A percentile compares a stretch with the other conserved stretches of the same genome.
phyloP scores from a whole-genome alignment of 2,113 vertebrate species.

The Hydropotes inermis region DNA sequence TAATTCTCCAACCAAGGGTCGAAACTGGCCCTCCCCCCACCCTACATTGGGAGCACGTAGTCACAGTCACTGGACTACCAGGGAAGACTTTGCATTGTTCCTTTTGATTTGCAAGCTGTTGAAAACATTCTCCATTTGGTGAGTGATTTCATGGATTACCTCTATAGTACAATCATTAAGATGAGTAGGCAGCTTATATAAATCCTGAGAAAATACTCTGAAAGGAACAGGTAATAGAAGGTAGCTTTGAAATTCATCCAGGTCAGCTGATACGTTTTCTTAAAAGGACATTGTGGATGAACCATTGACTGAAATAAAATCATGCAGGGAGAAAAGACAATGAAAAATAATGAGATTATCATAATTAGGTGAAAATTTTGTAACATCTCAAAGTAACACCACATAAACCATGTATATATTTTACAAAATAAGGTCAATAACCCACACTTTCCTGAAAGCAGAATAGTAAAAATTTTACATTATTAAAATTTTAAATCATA shows the following conservation, averaged over 20 bases:
- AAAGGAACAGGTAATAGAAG: neutral
- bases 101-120: slow-evolving; percentile 6
- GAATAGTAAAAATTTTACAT: neutral
- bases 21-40: fast-evolving
- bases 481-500: neutral
- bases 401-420: neutral
- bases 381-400: neutral
- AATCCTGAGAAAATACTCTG: neutral
- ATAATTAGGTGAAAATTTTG: neutral
- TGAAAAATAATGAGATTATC: slow-evolving; percentile 16
- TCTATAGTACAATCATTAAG: neutral
- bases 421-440: neutral
- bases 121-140: neutral
- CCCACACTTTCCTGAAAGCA: neutral
- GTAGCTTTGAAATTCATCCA: neutral
- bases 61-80: neutral
- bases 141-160: neutral
- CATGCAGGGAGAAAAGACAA: neutral
- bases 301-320: neutral
- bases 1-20: neutral
- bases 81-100: neutral
- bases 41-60: neutral
- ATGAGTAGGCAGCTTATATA: neutral
- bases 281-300: neutral
- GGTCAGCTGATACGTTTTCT: neutral